These are phyloP conservation scores for Nyctalus aviator DNA, from an alignment of 2,797 vertebrate genomes.

Conservation along the genomic window DNA sequence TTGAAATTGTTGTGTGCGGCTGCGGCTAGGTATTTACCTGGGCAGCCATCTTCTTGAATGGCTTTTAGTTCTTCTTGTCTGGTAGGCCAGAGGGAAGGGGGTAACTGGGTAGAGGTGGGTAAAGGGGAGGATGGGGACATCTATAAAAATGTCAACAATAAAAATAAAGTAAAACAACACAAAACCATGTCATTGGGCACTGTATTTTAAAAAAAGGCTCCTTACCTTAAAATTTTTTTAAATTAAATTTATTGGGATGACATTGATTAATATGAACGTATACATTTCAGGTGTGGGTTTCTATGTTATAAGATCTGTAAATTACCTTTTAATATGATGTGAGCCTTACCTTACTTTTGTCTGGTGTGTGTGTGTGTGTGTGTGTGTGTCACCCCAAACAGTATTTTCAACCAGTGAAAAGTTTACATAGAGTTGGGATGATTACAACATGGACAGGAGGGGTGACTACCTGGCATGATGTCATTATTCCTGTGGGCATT, in stretches of 20 bases:
- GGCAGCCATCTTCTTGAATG: too few species aligned
- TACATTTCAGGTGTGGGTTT: too few species aligned
- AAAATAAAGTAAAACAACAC: background rate
- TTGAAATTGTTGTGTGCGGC: too few species aligned
- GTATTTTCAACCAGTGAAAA: background rate
- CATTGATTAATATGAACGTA: too few species aligned
- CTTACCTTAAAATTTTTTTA: background rate
- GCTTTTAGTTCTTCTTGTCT: background rate
- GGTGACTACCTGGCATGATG: background rate
- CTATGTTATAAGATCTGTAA: too few species aligned
- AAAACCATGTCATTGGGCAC: background rate
- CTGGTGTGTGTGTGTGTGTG: too few species aligned
- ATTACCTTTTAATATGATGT: background rate
- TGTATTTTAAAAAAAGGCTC: background rate
- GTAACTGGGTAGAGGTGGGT: background rate
- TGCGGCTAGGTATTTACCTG: too few species aligned
- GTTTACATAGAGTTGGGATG: background rate
- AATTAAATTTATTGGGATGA: too few species aligned
- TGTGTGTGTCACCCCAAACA: background rate
- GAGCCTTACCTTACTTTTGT: background rate
- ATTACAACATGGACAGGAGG: background rate
- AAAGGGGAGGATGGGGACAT: background rate
- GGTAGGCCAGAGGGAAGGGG: background rate
- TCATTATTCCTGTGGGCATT: background rate
- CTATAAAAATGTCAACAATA: background rate